Evolutionary conservation across 2,113 vertebrate genomes (phyloP), one percentile per base, ranked within the genome.

Genomic region (Alaudala cheleensis): DNA sequence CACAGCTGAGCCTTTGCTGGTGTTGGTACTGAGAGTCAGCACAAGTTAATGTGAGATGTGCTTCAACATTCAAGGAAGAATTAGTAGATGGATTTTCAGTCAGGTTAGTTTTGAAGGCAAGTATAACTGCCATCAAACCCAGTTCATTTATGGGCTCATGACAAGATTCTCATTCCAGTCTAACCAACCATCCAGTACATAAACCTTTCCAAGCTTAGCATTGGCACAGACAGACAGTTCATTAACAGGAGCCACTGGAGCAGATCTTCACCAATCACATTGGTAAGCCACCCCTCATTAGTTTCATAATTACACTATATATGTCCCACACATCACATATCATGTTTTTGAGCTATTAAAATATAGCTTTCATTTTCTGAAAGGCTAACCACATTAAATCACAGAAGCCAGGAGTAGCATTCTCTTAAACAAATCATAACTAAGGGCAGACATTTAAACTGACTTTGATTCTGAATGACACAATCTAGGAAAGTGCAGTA

Each of bases 331-430:
- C 70, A 97, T 42, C 76, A 96, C 67, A 84, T 70, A 96, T 39
- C 49, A 82, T 94, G 66, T 85, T 97, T 97, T 91, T 94, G 60
- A 97, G 73, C 82, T 90, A 79, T 85, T 95, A 79, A 97, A 96
- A 94, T 92, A 96, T 54, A 96, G 88, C 56, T 88, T 95, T 96
- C 80, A 95, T 96, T 97, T 98, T 96, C 95, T 90, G 93, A 97
- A 94, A 95, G 85, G 82, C 81, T 97, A 94, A 94, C 86, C 60
- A 92, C 42, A 85, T 92, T 97, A 96, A 96, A 94, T 95, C 89
- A 95, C 49, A 92, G 76, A 94, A 93, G 49, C 31, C 78, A 91
- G 62, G 53, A 96, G 88, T 47, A 96, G 70, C 71, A 95, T 86
- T 95, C 79, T 66, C 84, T 73, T 93, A 85, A 70, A 89, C 37